Evolutionary conservation across 2,888 invertebrate species (phyloP).

Genomic region (Dryadula phaetusa): DNA sequence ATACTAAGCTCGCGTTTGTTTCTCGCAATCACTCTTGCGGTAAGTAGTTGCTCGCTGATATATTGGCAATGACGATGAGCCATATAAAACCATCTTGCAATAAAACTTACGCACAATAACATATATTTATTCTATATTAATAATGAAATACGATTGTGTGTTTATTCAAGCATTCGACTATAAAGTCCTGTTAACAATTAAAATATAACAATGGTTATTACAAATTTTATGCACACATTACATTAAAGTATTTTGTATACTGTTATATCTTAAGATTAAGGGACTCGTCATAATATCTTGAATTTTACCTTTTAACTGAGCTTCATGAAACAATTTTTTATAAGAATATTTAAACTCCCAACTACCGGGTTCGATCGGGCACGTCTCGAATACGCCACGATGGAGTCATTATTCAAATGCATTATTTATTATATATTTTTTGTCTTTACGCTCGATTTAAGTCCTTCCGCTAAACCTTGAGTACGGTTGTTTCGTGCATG

Average conservation of each 20-base stretch:
- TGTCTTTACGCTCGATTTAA: conserved; percentile 27
- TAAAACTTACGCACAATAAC: not conserved
- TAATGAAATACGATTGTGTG: not conserved
- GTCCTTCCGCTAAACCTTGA: conserved; percentile 25
- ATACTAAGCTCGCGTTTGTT: conserved; percentile 25
- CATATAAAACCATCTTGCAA: conserved; percentile 7
- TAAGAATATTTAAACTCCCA: not conserved
- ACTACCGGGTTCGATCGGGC: not conserved
- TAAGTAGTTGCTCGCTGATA: conserved; percentile 12
- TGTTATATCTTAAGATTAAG: no score
- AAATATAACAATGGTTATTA: not conserved
- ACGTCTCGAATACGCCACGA: not conserved
- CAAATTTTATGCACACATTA: no score
- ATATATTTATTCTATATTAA: not conserved
- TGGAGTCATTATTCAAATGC: not conserved
- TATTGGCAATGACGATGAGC: conserved; percentile 2
- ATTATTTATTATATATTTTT: conserved; percentile 8
- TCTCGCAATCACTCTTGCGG: conserved; percentile 32
- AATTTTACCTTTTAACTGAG: no score
- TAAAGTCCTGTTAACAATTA: not conserved
- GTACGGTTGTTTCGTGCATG: not conserved
- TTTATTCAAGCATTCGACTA: not conserved
- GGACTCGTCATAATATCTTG: no score
- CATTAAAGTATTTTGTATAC: no score
- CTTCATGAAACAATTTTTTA: no score